A percentile compares a stretch with the other conserved stretches of the same genome.
Conservation (phyloP, 2,888 invertebrate genomes). For the Ochropacha duplaris region DNA sequence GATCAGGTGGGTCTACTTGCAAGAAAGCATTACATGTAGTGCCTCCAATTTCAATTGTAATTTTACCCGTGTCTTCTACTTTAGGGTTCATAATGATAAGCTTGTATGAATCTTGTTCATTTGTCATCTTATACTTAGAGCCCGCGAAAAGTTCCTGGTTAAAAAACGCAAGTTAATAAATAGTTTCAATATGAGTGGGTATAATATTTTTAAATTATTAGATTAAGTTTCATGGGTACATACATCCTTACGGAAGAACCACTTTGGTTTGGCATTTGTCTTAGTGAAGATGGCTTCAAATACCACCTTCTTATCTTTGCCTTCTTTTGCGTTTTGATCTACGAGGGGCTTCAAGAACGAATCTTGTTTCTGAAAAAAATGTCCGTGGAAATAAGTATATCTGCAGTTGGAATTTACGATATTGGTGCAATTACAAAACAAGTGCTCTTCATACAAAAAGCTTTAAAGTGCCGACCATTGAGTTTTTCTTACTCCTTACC, state of each 20-base stretch:
- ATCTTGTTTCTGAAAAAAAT: slow-evolving; percentile 91
- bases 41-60: slow-evolving; percentile 96
- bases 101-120: slow-evolving; percentile 95
- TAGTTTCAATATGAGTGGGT: neutral
- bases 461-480: slow-evolving; percentile 68
- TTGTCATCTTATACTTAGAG: slow-evolving; percentile 97
- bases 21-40: slow-evolving; percentile 94
- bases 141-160: slow-evolving; percentile 96
- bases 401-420: slow-evolving; percentile 16
- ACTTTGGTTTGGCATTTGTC: slow-evolving; percentile 96
- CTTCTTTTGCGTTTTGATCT: slow-evolving; percentile 96
- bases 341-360: slow-evolving; percentile 96
- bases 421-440: slow-evolving; percentile 66
- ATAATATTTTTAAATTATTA: slow-evolving; percentile 14
- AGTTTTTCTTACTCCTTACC: slow-evolving; percentile 51
- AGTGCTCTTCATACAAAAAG: slow-evolving; percentile 76
- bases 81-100: slow-evolving; percentile 95
- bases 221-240: slow-evolving; percentile 61
- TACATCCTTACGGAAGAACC: slow-evolving; percentile 96
- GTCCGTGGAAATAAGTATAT: slow-evolving; percentile 50
- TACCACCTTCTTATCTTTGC: slow-evolving; percentile 96
- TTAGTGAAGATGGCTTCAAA: slow-evolving; percentile 98
- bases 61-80: slow-evolving; percentile 98
- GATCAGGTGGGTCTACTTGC: slow-evolving; percentile 98
- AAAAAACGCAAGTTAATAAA: neutral